Conservation (phyloP, 2,113 vertebrate species). For the Pogona vitticeps region DNA sequence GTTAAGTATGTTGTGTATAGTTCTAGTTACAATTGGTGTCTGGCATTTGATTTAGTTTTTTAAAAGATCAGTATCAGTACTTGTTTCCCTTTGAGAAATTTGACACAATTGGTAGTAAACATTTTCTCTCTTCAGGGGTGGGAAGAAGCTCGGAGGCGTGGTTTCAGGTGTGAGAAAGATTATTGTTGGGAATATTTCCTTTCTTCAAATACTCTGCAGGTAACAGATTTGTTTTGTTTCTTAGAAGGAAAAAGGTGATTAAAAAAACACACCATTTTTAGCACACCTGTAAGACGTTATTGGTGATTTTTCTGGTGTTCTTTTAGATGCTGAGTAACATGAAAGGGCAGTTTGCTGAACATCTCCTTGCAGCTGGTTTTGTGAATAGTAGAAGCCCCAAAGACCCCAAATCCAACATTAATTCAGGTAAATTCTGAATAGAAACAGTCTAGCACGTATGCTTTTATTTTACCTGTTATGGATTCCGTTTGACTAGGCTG, state of each 20-base stretch:
- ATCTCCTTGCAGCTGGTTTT: constrained; percentile 91
- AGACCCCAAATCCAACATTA: constrained; percentile 90
- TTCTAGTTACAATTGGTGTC: neutral
- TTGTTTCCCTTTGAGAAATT: neutral
- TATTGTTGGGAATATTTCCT: constrained; percentile 98
- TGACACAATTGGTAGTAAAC: neutral
- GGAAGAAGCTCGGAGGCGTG: constrained; percentile 87
- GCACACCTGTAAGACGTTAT: neutral
- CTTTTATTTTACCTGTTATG: neutral
- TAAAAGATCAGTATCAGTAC: neutral
- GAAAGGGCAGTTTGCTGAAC: constrained; percentile 97
- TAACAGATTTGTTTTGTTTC: constrained; percentile 59
- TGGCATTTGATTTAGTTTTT: neutral
- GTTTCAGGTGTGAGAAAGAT: constrained; percentile 87
- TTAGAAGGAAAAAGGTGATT: neutral
- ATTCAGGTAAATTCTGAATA: constrained; percentile 82
- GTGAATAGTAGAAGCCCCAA: constrained; percentile 88
- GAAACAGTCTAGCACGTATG: neutral
- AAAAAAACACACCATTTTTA: too few species aligned
- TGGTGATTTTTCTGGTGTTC: constrained; percentile 15
- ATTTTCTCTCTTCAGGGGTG: constrained; percentile 83
- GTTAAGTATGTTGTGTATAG: neutral
- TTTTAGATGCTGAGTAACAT: constrained; percentile 95
- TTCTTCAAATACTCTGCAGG: constrained; percentile 94
- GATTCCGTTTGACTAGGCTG: neutral